phyloP scores from a whole-genome alignment of 1,140 invertebrate genomes.

The Drosophila pseudoananassae region DNA sequence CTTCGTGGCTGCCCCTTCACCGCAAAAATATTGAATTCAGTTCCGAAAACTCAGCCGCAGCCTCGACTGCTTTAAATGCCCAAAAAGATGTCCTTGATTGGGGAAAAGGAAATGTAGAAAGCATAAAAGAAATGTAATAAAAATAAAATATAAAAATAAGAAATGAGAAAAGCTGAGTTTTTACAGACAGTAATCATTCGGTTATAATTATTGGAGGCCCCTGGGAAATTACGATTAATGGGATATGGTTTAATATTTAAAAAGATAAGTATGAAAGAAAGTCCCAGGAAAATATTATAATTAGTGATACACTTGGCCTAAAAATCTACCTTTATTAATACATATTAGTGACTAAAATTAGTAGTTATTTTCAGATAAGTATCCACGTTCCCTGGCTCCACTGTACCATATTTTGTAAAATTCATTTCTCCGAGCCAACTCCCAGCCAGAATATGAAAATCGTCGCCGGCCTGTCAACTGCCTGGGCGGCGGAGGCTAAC shows the following conservation, averaged over 20 bases:
- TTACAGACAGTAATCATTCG: no score
- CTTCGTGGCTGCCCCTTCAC: slow-evolving; percentile 12
- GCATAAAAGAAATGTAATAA: slow-evolving; percentile 6
- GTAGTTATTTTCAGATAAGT: not conserved
- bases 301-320: no score
- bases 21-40: slow-evolving; percentile 71
- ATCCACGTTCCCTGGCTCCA: not conserved
- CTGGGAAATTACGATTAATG: not conserved
- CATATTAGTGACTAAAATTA: no score
- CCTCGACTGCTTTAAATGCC: slow-evolving; percentile 47
- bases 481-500: slow-evolving; percentile 15
- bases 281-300: no score
- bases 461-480: slow-evolving; percentile 67
- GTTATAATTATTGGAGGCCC: no score
- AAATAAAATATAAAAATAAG: slow-evolving; percentile 19
- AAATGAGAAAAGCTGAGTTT: no score
- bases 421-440: slow-evolving; percentile 68
- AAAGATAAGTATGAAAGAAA: no score
- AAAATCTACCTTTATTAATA: no score
- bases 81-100: slow-evolving; percentile 39
- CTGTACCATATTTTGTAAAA: slow-evolving; percentile 71
- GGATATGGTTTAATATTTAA: no score
- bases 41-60: slow-evolving; percentile 52
- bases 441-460: slow-evolving; percentile 61
- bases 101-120: slow-evolving; percentile 20